Conservation (phyloP, 2,113 vertebrate genomes). For the Ceuthmochares aereus region DNA sequence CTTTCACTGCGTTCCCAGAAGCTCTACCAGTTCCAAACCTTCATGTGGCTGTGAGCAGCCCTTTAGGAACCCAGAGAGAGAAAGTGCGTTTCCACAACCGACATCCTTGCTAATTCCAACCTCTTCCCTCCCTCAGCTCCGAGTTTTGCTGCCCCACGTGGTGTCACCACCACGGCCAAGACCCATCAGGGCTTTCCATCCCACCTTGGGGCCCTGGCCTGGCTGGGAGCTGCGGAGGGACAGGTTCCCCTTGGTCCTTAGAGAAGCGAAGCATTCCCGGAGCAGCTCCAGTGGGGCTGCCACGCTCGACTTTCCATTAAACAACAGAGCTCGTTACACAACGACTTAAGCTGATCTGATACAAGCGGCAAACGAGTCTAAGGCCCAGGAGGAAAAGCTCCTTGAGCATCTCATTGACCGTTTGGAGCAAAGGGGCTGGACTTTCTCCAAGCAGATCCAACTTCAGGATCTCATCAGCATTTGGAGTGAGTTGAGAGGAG, state of each 20-base stretch:
- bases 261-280: background rate
- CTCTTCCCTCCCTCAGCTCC: background rate
- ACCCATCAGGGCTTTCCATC: fast-evolving
- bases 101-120: fast-evolving
- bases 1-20: background rate
- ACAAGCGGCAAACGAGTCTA: background rate
- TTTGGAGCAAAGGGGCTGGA: no score
- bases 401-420: background rate
- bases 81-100: fast-evolving
- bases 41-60: fast-evolving
- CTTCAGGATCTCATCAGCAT: background rate
- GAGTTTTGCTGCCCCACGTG: fast-evolving
- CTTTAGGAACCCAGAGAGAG: background rate
- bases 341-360: conserved; percentile 1
- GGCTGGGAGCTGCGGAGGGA: background rate
- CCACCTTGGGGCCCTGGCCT: fast-evolving
- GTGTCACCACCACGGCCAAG: fast-evolving
- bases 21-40: background rate
- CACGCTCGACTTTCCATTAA: background rate
- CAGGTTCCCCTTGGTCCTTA: background rate
- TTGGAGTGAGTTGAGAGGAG: background rate
- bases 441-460: background rate
- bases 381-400: background rate
- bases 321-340: background rate
- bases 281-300: background rate